Base-by-base conservation (phyloP, 2,797 vertebrate genomes). In the Tinamus major region DNA sequence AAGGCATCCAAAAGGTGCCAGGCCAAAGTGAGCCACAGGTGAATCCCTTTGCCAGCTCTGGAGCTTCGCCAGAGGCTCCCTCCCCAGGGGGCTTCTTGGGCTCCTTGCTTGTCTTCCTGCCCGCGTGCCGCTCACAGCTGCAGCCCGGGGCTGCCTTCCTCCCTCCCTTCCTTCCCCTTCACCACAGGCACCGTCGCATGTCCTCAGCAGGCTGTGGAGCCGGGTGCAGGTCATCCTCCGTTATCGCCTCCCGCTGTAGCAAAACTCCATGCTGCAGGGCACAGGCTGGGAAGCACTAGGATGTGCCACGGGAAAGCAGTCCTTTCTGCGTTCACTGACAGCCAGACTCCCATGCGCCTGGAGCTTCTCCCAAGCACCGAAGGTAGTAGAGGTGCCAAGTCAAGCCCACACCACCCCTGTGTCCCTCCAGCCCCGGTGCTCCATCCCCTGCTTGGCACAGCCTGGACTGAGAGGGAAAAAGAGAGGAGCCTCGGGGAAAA, bases 21-120 rank as follows among this genome's bases (percentile, higher is more conserved):
- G n/a, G 17, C 24, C 55, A 62, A 48, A 35, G 13, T 41, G 15
- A 65, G 24, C 35, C 1, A 0, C 63, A 87, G 58, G 49, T 78
- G 37, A 87, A 85, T 76, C 63, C 79, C n/a, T 46, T 21, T n/a
- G 61, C 75, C 0, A 1, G 27, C 13, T 31, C 35, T 49, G 35
- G 49, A 84, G 41, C 35, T 0, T 6, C 39, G 51, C 67, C 63
- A 63, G 29, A 18, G 20, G 12, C n/a, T 85, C 0, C 0, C 13
- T 46, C 0, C 0, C 41, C 9, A 0, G 53, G 31, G 31, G 23
- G 17, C 24, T 55, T 55, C 21, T 33, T 59, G 16, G 15, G 15
- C 42, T 87, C 2, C 20, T 39, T 5, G 2, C 12, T 56, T 0
- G 0, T 13, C n/a, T 49, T 72, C n/a, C 70, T n/a, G 19, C 37